A percentile compares a stretch with the other conserved stretches of the same genome.
phyloP scores from a whole-genome alignment of 2,888 invertebrate genomes.

The Orchesellides sinensis region DNA sequence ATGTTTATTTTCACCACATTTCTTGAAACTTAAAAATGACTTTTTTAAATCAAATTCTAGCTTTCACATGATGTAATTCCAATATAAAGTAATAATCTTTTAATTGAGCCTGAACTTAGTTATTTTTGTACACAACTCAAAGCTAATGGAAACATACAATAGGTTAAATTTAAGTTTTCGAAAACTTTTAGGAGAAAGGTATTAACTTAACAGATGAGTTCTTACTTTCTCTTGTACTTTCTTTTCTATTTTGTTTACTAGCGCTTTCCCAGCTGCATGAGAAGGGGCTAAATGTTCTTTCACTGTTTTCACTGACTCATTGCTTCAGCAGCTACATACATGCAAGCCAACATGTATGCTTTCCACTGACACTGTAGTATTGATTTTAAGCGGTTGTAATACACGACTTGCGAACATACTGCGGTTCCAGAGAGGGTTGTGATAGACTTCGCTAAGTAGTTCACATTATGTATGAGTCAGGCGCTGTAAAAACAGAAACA shows the following conservation, averaged over 20 bases:
- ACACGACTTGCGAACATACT: no score
- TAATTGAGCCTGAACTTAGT: neutral
- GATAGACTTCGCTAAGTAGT: neutral
- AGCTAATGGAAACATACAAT: neutral
- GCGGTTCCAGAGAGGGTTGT: neutral
- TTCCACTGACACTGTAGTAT: no score
- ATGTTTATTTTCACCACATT: no score
- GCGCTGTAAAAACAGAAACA: no score
- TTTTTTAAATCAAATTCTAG: no score
- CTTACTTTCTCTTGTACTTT: neutral
- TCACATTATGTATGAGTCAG: no score
- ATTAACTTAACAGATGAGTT: neutral
- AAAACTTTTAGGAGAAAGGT: neutral
- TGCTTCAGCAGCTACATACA: neutral
- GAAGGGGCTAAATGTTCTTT: constrained; percentile 48
- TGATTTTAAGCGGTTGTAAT: no score
- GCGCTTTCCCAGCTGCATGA: constrained; percentile 35
- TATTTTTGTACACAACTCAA: neutral
- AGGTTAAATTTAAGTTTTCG: no score
- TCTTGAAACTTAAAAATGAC: no score
- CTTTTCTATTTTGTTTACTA: constrained; percentile 27
- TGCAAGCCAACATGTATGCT: neutral
- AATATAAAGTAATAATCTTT: no score
- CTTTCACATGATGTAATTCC: no score
- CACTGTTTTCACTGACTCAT: constrained; percentile 56